A percentile compares a stretch with the other conserved stretches of the same genome.
These are phyloP conservation scores for Sipha flava DNA, from an alignment of 1,140 invertebrate genomes.

Conservation along the genomic window DNA sequence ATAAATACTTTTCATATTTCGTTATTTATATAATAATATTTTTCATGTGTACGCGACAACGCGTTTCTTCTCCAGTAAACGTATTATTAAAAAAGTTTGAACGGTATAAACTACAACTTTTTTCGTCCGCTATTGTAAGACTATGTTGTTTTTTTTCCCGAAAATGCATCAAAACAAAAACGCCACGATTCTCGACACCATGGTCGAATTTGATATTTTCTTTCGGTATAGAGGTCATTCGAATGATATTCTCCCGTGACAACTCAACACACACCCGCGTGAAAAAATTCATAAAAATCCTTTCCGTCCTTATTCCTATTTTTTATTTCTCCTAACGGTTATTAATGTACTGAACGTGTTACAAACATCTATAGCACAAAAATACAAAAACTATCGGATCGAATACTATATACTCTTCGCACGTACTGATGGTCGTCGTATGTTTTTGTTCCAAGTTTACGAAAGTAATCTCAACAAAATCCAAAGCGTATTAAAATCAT, in stretches of 20 bases:
- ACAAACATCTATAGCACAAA: neutral
- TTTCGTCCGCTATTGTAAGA: neutral
- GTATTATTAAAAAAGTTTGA: conserved; percentile 18
- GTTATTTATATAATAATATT: neutral
- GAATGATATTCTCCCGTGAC: neutral
- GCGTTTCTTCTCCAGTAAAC: neutral
- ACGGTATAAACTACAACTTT: neutral
- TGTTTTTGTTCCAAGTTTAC: neutral
- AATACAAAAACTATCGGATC: neutral
- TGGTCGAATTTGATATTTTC: too few species aligned
- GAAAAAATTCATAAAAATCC: neutral
- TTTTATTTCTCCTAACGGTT: neutral
- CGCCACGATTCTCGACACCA: neutral
- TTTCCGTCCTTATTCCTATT: neutral
- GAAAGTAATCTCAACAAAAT: neutral
- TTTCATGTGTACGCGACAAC: neutral
- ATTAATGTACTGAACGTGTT: neutral
- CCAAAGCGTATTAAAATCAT: neutral
- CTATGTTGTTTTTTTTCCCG: neutral
- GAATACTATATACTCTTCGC: neutral
- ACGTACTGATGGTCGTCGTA: neutral
- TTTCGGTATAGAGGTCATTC: too few species aligned
- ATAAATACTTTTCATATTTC: too few species aligned
- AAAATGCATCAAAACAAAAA: neutral
- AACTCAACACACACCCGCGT: neutral